These are phyloP conservation scores for Nyctereutes procyonoides DNA, from an alignment of 2,113 vertebrate species.

Conservation along the genomic window DNA sequence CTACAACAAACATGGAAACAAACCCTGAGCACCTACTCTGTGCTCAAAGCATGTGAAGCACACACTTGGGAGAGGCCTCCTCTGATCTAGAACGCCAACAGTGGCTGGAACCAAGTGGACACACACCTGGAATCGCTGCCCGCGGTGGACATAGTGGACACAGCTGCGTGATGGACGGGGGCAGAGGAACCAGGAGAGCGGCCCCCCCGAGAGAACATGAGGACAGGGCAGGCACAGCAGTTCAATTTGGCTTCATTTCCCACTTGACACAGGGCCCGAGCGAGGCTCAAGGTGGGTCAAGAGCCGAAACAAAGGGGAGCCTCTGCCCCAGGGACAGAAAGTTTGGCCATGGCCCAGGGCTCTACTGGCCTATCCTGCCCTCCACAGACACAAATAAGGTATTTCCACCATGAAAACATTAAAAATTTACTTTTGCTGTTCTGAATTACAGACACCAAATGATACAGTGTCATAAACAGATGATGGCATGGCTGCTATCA, in stretches of 20 bases:
- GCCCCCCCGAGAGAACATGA: neutral
- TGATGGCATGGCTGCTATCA: neutral
- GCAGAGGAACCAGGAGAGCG: fast-evolving
- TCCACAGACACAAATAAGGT: neutral
- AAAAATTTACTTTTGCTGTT: neutral
- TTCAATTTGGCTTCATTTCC: neutral
- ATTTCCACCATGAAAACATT: conserved; percentile 37
- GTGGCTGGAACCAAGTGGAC: neutral
- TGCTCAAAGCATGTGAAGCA: neutral
- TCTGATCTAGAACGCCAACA: neutral
- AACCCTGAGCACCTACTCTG: neutral
- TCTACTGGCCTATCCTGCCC: neutral
- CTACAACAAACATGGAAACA: neutral
- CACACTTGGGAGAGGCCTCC: neutral
- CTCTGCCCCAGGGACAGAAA: neutral
- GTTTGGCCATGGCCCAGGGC: neutral
- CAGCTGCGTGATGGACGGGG: too few species aligned
- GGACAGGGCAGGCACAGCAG: too few species aligned
- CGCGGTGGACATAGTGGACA: neutral
- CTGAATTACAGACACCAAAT: conserved; percentile 37
- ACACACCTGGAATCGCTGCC: neutral
- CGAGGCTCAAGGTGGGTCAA: neutral
- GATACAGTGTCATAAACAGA: conserved; percentile 11
- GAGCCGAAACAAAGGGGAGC: neutral
- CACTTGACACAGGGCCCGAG: neutral